Conservation (phyloP, 2,797 vertebrate species). For the Pseudochromis fuscus region DNA sequence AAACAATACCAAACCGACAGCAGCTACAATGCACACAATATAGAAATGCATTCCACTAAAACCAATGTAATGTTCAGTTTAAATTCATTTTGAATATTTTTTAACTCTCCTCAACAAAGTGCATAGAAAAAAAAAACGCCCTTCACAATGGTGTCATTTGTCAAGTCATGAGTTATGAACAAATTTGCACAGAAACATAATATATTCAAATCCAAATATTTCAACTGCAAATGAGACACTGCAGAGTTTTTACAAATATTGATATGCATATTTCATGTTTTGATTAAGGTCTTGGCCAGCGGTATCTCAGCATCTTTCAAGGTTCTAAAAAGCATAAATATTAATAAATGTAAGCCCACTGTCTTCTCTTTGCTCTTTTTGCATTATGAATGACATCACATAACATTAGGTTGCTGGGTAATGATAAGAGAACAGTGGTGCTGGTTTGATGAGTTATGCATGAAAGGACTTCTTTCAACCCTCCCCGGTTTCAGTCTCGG, state of each 20-base stretch:
- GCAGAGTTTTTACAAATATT: constrained; percentile 63
- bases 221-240: constrained; percentile 57
- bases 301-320: constrained; percentile 70
- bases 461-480: constrained; percentile 78
- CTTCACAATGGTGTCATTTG: constrained; percentile 31
- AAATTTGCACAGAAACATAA: constrained; percentile 47
- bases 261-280: constrained; percentile 71
- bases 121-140: constrained; percentile 20
- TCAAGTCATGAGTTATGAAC: constrained; percentile 35
- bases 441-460: constrained; percentile 83
- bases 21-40: not conserved
- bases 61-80: constrained; percentile 3
- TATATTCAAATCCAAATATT: constrained; percentile 53
- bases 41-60: not conserved
- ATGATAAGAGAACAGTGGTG: constrained; percentile 79
- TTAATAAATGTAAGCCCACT: constrained; percentile 73
- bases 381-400: constrained; percentile 83
- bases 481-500: constrained; percentile 59
- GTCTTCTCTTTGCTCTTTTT: constrained; percentile 78
- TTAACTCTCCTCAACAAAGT: constrained; percentile 11
- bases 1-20: constrained; percentile 2
- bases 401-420: constrained; percentile 77
- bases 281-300: constrained; percentile 57
- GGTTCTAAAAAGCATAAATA: constrained; percentile 72
- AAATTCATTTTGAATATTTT: not conserved